These are phyloP conservation scores for Parambassis ranga DNA, from an alignment of 2,797 vertebrate genomes.

Conservation along the genomic window DNA sequence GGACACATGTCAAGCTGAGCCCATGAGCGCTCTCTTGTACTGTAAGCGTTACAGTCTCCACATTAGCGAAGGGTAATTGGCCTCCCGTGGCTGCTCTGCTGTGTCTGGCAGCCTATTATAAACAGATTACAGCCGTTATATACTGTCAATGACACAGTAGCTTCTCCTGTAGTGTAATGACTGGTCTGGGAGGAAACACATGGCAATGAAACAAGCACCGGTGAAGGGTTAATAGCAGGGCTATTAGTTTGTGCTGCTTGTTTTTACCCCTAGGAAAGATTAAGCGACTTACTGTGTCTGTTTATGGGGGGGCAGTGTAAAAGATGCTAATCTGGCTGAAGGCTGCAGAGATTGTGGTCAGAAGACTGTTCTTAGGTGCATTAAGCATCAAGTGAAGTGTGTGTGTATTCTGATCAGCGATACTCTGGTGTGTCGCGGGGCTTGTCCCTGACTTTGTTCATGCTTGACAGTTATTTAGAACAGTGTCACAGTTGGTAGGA, in stretches of 20 bases:
- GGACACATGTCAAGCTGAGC: conserved; percentile 8
- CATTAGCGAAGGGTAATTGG: conserved; percentile 54
- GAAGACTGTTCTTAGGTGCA: conserved; percentile 36
- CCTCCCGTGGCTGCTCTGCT: conserved; percentile 52
- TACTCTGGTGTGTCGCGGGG: neutral
- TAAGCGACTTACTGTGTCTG: conserved; percentile 49
- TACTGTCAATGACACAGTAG: conserved; percentile 47
- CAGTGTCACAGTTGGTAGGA: neutral
- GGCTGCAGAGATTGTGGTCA: conserved; percentile 32
- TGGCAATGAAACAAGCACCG: conserved; percentile 43
- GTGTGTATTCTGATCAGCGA: neutral
- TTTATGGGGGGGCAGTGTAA: conserved; percentile 39
- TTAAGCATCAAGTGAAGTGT: neutral
- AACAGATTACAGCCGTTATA: conserved; percentile 62
- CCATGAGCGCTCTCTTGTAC: conserved; percentile 5
- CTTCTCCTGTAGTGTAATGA: conserved; percentile 55
- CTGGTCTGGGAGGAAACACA: conserved; percentile 48
- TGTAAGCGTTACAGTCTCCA: conserved; percentile 42
- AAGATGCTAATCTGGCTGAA: conserved; percentile 62
- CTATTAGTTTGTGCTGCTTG: conserved; percentile 48
- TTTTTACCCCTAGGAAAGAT: conserved; percentile 55
- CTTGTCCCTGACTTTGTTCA: no score
- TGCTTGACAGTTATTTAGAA: no score
- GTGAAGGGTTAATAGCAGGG: conserved; percentile 53
- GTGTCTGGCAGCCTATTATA: conserved; percentile 52